These are phyloP conservation scores for Eilema griseolum DNA, from an alignment of 2,888 invertebrate species.

Conservation along the genomic window DNA sequence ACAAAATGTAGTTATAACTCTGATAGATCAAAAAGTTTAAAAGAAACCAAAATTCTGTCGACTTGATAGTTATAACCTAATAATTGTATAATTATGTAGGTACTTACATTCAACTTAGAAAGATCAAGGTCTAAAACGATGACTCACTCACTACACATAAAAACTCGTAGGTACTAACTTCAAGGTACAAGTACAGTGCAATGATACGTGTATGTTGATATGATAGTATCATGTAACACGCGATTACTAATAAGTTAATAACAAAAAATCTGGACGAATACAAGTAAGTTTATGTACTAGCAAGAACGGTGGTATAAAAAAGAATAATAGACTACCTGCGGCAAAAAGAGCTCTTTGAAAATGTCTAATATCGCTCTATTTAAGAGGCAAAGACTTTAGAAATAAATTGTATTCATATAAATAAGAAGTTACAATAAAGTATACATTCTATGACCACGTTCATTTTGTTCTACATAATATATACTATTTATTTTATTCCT, in stretches of 20 bases:
- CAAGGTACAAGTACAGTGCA: slow-evolving; percentile 25
- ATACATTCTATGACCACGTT: neutral
- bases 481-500: neutral
- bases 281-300: neutral
- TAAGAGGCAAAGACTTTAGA: slow-evolving; percentile 18
- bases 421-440: neutral
- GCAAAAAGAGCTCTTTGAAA: slow-evolving; percentile 26
- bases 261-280: slow-evolving; percentile 26
- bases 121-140: slow-evolving; percentile 29
- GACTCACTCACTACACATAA: slow-evolving; percentile 31
- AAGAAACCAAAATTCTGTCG: neutral
- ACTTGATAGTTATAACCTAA: neutral
- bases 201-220: slow-evolving; percentile 20
- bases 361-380: slow-evolving; percentile 14
- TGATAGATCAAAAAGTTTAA: neutral
- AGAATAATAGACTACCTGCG: slow-evolving; percentile 3
- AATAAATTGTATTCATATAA: slow-evolving; percentile 9
- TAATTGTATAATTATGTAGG: neutral
- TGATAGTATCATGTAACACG: slow-evolving; percentile 39
- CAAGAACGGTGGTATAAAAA: slow-evolving; percentile 12
- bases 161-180: slow-evolving; percentile 22
- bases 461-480: neutral
- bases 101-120: neutral
- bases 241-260: slow-evolving; percentile 42
- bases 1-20: neutral